A percentile compares a stretch with the other conserved stretches of the same genome.
Evolutionary conservation across 2,888 invertebrate species (phyloP).

Genomic region (Eilema griseolum): DNA sequence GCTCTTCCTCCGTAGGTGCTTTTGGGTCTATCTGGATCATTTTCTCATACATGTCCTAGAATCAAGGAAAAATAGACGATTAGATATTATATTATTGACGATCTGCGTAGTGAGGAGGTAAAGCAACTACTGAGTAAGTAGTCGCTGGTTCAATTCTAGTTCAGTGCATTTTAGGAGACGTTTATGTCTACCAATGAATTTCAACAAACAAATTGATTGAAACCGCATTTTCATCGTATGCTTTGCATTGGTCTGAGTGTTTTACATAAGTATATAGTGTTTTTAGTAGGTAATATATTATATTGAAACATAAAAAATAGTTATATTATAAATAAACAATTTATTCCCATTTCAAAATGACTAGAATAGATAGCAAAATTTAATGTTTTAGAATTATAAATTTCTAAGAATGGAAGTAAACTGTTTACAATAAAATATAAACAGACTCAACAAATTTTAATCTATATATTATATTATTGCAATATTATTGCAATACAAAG

Average conservation of each 20-base stretch:
- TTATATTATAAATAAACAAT: neutral
- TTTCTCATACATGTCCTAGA: constrained; percentile 98
- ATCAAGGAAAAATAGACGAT: constrained; percentile 31
- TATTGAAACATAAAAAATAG: no score
- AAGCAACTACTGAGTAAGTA: no score
- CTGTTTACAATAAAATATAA: neutral
- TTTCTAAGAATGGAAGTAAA: neutral
- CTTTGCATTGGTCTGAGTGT: neutral
- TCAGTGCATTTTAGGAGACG: neutral
- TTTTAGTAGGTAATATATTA: no score
- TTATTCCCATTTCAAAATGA: neutral
- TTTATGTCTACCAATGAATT: neutral
- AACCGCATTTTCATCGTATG: no score
- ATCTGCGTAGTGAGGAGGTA: neutral
- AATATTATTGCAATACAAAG: neutral
- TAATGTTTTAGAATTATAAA: no score
- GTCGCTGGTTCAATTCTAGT: neutral
- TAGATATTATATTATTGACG: neutral
- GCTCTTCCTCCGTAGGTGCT: constrained; percentile 96
- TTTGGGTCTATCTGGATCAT: constrained; percentile 97
- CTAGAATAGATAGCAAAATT: neutral
- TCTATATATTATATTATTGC: neutral
- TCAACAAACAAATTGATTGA: neutral
- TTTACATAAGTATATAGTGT: neutral
- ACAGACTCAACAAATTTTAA: neutral